Evolutionary conservation across 2,797 vertebrate genomes (phyloP).

Genomic region (Pristis pectinata): DNA sequence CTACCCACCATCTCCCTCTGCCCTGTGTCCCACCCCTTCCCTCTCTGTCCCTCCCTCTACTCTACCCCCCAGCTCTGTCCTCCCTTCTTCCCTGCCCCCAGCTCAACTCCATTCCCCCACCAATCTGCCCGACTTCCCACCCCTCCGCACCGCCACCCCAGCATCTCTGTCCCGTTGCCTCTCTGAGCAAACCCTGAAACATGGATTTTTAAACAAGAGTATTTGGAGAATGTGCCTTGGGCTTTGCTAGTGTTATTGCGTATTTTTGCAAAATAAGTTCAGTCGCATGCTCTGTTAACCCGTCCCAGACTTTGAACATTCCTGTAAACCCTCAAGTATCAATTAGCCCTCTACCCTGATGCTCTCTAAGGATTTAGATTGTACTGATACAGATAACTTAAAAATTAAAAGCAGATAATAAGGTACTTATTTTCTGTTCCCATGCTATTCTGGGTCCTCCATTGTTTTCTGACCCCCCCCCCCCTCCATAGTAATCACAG

Average conservation of each 20-base stretch:
- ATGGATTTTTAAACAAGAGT: not conserved
- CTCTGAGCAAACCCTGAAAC: not conserved
- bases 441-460: not conserved
- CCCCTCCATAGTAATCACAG: not conserved
- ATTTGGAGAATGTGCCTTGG: not conserved
- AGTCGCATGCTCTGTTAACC: not conserved
- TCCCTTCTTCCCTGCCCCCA: no score
- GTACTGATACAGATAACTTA: not conserved
- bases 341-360: not conserved
- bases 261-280: not conserved
- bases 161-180: no score
- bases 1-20: no score
- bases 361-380: not conserved
- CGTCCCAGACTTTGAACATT: slow-evolving; percentile 3
- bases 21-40: no score
- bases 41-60: no score
- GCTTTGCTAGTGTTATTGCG: not conserved
- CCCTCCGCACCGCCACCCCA: not conserved
- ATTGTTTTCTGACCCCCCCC: not conserved
- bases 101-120: no score
- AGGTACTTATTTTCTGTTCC: not conserved
- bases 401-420: not conserved
- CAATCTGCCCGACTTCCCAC: no score
- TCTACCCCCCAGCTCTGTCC: no score
- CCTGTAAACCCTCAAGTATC: not conserved